Base-by-base conservation (phyloP, 2,113 vertebrate species). In the Argyrosomus japonicus region DNA sequence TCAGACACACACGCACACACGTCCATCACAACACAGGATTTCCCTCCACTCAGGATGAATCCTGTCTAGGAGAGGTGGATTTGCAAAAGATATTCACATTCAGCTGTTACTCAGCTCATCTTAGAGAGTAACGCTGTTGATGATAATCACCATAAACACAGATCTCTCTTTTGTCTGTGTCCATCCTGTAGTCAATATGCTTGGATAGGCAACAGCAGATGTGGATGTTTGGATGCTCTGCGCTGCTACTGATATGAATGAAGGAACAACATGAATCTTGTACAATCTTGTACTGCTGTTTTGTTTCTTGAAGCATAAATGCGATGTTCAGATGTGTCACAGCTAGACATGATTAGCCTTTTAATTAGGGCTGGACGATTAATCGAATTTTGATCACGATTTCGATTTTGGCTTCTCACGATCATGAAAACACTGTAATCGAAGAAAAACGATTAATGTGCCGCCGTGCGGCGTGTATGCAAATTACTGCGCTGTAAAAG, bases 31-130 rank as follows among this genome's bases (percentile, higher is more conserved):
- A 40, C 15, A 25, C 23, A 64, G 70, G 72, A 56, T 82, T 68
- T 78, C 43, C 65, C 18, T 36, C 13, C 57, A 61, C 23, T 73
- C 50, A 54, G 53, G 70, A 57, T 45, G 40, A 79, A 83, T 63
- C 56, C 48, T 65, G 43, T 53, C 14, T 18, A 21, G 45, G 23
- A 68, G 51, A 84, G 48, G 48, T 18, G 6, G 65, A 75, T 47
- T 65, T 82, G 18, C 67, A 72, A 68, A 50, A 50, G 61, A 73
- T 25, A 67, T 57, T 15, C 56, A 51, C 62, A 18, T 69, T 67
- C 74, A 81, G 77, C 72, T 81, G 77, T 76, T 80, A 32, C n/a
- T 73, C 47, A 27, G 15, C 61, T 77, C 19, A 73, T 73, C 57
- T 27, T 57, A 50, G 25, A 64, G 13, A 19, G 36, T n/a, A 68